Evolutionary conservation across 2,797 vertebrate genomes (phyloP).

Genomic region (Melanotaenia nigrans): DNA sequence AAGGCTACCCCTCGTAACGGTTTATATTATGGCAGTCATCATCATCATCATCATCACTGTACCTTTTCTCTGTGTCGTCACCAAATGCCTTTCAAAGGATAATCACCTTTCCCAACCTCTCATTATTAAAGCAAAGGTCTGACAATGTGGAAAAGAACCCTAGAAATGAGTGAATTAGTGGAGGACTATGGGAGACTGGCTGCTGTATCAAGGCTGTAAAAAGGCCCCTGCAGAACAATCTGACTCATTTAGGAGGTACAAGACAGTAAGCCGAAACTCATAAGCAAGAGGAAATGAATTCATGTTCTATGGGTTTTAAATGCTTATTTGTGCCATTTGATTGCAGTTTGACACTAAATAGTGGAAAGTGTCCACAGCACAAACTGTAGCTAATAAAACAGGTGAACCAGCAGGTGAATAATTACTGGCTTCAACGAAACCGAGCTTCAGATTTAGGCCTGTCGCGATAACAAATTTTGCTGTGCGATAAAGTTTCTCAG

Average conservation of each 20-base stretch:
- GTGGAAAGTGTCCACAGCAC: conserved; percentile 18
- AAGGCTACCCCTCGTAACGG: conserved; percentile 50
- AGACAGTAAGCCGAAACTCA: conserved; percentile 67
- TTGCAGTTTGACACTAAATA: conserved; percentile 31
- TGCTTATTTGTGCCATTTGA: conserved; percentile 44
- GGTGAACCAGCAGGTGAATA: conserved; percentile 61
- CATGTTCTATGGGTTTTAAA: conserved; percentile 67
- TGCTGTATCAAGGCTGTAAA: conserved; percentile 68
- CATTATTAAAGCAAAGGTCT: conserved; percentile 73
- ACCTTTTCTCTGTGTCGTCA: conserved; percentile 66
- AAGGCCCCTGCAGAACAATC: conserved; percentile 75
- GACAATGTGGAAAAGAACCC: conserved; percentile 60
- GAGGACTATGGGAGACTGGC: conserved; percentile 68
- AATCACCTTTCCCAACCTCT: conserved; percentile 68
- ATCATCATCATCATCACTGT: conserved; percentile 71
- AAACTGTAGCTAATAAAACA: conserved; percentile 50
- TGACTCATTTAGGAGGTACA: conserved; percentile 69
- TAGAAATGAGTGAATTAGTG: conserved; percentile 66
- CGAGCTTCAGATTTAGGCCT: too few relatives aligned
- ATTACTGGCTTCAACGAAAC: conserved; percentile 35
- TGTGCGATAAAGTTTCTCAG: too few relatives aligned
- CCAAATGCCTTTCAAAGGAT: conserved; percentile 65
- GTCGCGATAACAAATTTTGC: too few relatives aligned
- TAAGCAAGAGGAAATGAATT: conserved; percentile 53
- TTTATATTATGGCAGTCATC: conserved; percentile 66